These are phyloP conservation scores for Artibeus jamaicensis DNA, from an alignment of 2,797 vertebrate genomes.

Conservation along the genomic window DNA sequence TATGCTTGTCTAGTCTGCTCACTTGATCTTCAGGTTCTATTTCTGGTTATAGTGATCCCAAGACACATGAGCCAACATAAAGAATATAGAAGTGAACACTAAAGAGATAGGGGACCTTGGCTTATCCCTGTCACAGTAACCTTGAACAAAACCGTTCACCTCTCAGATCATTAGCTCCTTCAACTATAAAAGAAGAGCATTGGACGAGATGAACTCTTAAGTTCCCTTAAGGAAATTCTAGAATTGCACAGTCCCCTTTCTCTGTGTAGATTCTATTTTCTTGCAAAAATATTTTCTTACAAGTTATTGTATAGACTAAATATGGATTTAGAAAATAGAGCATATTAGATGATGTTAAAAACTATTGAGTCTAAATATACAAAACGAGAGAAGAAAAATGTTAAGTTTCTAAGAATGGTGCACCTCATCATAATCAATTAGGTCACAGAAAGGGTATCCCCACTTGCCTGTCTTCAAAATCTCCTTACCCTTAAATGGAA, in stretches of 20 bases:
- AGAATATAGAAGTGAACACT: not conserved
- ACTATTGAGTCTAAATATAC: not conserved
- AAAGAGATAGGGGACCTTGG: not conserved
- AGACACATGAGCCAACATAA: not conserved
- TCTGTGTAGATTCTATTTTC: not conserved
- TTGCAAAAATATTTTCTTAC: conserved; percentile 17
- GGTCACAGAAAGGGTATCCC: not conserved
- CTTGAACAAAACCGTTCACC: not conserved
- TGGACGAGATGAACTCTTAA: not conserved
- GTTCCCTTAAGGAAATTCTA: not conserved
- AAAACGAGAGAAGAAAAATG: not conserved
- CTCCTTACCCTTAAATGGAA: not conserved
- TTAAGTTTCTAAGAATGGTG: not conserved
- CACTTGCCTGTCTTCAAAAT: not conserved
- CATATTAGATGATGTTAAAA: not conserved
- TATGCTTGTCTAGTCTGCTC: conserved; percentile 12
- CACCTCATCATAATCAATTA: not conserved
- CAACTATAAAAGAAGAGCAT: not conserved
- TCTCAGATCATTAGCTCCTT: conserved; percentile 19
- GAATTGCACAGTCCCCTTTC: not conserved
- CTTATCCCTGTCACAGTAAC: not conserved
- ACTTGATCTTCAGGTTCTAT: conserved; percentile 37
- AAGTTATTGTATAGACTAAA: not conserved
- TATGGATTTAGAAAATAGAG: conserved; percentile 26
- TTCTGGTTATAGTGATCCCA: conserved; percentile 26